phyloP scores from a whole-genome alignment of 1,140 invertebrate species.

The Caerostris extrusa region DNA sequence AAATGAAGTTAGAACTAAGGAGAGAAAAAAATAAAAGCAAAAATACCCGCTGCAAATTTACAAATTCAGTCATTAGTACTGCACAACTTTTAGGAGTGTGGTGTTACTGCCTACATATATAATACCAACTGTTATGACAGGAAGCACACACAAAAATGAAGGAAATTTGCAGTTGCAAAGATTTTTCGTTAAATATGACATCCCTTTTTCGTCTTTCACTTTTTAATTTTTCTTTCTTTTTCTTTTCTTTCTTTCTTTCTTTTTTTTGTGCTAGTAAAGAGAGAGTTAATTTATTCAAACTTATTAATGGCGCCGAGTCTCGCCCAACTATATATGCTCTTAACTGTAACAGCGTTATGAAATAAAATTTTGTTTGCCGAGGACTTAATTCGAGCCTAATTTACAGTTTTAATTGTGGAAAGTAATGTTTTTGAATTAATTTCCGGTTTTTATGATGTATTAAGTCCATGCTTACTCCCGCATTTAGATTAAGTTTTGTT shows the following conservation, averaged over 20 bases:
- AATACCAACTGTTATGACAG: constrained; percentile 69
- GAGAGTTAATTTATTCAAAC: constrained; percentile 68
- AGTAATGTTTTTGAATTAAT: constrained; percentile 76
- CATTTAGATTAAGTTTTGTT: constrained; percentile 61
- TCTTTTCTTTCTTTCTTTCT: background rate
- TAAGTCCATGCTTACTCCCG: constrained; percentile 26
- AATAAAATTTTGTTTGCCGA: constrained; percentile 63
- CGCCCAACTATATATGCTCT: background rate
- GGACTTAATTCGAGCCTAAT: constrained; percentile 70
- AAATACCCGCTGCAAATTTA: constrained; percentile 66
- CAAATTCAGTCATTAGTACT: constrained; percentile 75
- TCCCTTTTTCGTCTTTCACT: constrained; percentile 48
- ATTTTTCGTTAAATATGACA: constrained; percentile 75
- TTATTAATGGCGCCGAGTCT: constrained; percentile 60
- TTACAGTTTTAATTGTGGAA: constrained; percentile 75
- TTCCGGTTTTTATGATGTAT: constrained; percentile 74
- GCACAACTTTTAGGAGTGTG: constrained; percentile 41
- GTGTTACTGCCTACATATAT: constrained; percentile 60
- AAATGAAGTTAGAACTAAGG: constrained; percentile 62
- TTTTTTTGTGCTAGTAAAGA: constrained; percentile 9
- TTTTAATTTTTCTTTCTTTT: constrained; percentile 20
- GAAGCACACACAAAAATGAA: constrained; percentile 24
- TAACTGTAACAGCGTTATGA: background rate
- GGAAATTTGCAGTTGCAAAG: constrained; percentile 55
- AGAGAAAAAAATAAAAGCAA: constrained; percentile 57